Conservation (phyloP, 2,797 vertebrate genomes). For the Myioborus melanocephalus region DNA sequence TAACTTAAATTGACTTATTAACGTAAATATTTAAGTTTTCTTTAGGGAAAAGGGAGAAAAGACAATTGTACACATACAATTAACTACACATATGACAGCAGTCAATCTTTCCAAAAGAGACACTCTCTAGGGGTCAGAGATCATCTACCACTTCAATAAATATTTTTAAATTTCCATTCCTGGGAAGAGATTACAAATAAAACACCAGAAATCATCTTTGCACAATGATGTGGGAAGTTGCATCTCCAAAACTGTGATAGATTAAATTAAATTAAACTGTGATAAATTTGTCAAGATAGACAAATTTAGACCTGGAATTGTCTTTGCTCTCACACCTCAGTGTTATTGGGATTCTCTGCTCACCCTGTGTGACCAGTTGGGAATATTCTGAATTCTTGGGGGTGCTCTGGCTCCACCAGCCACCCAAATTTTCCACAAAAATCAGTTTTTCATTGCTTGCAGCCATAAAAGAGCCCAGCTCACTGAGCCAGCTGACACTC, state of each 20-base stretch:
- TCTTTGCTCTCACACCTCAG: background rate
- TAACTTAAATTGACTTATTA: background rate
- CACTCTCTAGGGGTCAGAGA: background rate
- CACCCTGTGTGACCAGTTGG: background rate
- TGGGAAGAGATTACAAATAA: background rate
- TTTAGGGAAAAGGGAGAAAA: background rate
- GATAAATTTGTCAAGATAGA: background rate
- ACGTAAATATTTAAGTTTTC: background rate
- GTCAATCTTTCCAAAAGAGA: background rate
- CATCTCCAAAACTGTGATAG: background rate
- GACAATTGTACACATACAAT: background rate
- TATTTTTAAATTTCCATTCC: background rate
- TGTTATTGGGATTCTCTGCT: background rate
- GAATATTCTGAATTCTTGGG: background rate
- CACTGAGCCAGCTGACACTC: background rate
- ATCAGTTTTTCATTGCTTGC: background rate
- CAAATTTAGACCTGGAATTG: too few species aligned
- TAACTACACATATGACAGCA: background rate
- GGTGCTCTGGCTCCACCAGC: background rate
- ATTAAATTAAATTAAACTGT: too few species aligned
- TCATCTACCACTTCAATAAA: background rate
- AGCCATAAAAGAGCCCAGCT: background rate
- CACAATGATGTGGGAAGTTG: rapidly evolving
- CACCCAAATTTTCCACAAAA: background rate
- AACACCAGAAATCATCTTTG: background rate